phyloP scores from a whole-genome alignment of 2,113 vertebrate genomes.

The Melanerpes aurifrons region DNA sequence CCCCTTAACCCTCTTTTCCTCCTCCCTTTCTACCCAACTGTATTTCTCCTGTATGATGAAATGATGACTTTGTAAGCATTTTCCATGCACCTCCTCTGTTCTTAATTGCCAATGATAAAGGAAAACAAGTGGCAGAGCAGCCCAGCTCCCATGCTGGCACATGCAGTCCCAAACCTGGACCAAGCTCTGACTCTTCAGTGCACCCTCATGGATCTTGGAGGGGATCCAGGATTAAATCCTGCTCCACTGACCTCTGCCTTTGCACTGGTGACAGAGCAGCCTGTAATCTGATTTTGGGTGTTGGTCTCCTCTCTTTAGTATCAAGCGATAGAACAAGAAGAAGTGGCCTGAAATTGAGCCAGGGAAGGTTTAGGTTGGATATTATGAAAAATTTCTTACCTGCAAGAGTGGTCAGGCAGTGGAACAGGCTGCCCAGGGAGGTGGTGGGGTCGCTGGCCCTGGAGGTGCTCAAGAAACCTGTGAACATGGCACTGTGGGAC shows the following conservation, averaged over 20 bases:
- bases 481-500: too few species aligned
- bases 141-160: neutral
- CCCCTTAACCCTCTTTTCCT: neutral
- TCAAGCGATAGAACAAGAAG: too few species aligned
- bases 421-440: too few species aligned
- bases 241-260: neutral
- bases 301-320: too few species aligned
- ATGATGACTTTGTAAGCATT: neutral
- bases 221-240: neutral
- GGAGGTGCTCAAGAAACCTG: too few species aligned
- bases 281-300: neutral
- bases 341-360: too few species aligned
- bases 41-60: neutral
- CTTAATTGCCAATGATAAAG: neutral
- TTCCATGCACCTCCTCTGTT: neutral
- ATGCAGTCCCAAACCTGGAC: neutral
- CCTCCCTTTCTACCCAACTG: neutral
- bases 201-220: rapidly evolving
- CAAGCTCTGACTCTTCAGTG: neutral
- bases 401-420: too few species aligned
- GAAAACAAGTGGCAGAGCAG: rapidly evolving
- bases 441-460: too few species aligned
- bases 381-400: too few species aligned
- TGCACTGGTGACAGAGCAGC: neutral
- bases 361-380: too few species aligned